Conservation (phyloP, 2,113 vertebrate species). For the Gallinago paraguaiae region DNA sequence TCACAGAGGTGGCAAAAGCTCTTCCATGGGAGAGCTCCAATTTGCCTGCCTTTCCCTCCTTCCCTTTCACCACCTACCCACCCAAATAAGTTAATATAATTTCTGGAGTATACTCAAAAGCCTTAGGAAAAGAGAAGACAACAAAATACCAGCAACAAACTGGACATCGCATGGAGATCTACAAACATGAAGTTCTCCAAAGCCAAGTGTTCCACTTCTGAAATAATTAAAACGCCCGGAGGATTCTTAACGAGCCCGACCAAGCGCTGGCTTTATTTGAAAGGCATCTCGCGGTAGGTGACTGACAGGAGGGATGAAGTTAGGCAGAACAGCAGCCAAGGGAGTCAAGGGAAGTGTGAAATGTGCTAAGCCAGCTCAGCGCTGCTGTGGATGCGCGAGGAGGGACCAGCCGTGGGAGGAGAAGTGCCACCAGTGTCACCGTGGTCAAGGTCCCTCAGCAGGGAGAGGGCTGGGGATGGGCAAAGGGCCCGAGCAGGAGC, state of each 20-base stretch:
- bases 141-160: background rate
- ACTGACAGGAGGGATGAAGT: conserved; percentile 53
- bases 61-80: background rate
- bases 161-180: background rate
- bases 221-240: conserved; percentile 17
- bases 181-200: background rate
- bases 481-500: background rate
- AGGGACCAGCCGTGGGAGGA: background rate
- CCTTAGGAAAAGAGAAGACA: background rate
- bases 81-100: background rate
- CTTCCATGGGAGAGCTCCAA: background rate
- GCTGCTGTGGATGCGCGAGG: background rate
- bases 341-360: conserved; percentile 58
- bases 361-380: conserved; percentile 1
- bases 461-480: background rate
- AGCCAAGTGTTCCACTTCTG: background rate
- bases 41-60: background rate
- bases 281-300: conserved; percentile 22
- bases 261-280: conserved; percentile 2
- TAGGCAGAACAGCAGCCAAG: conserved; percentile 39
- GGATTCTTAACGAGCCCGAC: background rate
- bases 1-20: background rate
- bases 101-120: background rate
- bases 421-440: fast-evolving
- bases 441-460: background rate